Evolutionary conservation across 2,888 invertebrate species (phyloP), one percentile per base, ranked within the genome.

Genomic region (Apodemia duryi): DNA sequence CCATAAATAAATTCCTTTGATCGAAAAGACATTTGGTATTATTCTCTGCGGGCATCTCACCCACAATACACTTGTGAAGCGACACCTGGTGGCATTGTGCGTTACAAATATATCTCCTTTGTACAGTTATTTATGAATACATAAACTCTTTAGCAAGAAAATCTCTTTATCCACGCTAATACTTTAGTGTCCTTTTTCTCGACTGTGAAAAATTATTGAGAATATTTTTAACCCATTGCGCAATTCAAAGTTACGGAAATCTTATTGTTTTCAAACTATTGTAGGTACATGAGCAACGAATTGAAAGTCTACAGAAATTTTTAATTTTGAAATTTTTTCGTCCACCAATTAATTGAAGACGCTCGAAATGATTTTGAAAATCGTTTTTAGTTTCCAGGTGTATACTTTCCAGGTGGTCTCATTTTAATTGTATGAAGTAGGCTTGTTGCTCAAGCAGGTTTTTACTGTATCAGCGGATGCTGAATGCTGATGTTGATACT

Each of bases 61-160:
- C 65, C 63, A 77, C 76, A 79, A 79, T 75, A 63, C 74, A 29
- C 29, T 70, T 77, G 78, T 32, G 77, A 78, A 35, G 68, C 65
- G 52, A 41, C 81, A 80, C 75, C 57, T 60, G 57, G 57, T 60
- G 57, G 57, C 32, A 60, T 60, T 60, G 67, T 80, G 81, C 63
- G 73, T 69, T 69, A 68, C 68, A 69, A 69, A 69, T 73, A 65
- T 63, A 68, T 43, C n/a, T 74, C 67, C 72, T 79, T 79, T 77
- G 68, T 63, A 67, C 63, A 61, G 67, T 73, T 82, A 82, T 82
- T 82, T 82, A 77, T 79, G 77, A 61, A 62, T 65, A 29, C 57
- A 7, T 60, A 35, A 60, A 32, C 57, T 35, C 32, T 13, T 60
- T 32, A 32, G 35, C 6, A 35, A 60, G 57, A 60, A 60, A 60